Conservation (phyloP, 2,113 vertebrate species). For the Nesogale talazaci region DNA sequence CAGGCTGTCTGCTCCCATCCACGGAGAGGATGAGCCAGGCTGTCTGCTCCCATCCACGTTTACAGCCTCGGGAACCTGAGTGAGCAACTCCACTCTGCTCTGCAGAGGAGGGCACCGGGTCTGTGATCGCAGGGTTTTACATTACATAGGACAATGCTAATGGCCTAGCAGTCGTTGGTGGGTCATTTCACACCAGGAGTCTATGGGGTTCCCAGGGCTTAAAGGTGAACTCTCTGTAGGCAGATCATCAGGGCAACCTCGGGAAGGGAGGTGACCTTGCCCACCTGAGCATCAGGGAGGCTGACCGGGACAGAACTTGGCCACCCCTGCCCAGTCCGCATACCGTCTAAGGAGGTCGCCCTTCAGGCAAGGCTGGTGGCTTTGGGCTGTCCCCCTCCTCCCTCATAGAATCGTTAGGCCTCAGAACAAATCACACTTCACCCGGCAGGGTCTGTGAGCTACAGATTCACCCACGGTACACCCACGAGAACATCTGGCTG, state of each 20-base stretch:
- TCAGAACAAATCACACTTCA: neutral
- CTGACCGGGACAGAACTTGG: fast-evolving
- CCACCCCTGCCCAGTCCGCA: fast-evolving
- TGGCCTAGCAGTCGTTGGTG: no score
- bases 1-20: no score
- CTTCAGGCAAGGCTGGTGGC: neutral
- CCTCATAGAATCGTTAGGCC: neutral
- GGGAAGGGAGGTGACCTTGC: neutral
- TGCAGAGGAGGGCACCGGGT: no score
- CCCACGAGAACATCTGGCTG: neutral
- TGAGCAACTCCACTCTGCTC: no score
- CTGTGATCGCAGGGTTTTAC: no score
- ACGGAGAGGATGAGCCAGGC: no score
- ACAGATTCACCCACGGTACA: neutral
- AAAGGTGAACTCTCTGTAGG: neutral
- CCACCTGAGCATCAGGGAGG: neutral
- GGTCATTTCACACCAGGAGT: neutral
- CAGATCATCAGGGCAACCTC: neutral
- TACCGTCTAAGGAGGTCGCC: neutral
- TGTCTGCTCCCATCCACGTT: no score
- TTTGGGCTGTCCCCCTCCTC: neutral
- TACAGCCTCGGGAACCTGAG: no score
- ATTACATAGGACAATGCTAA: no score
- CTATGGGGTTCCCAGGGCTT: fast-evolving
- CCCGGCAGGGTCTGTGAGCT: neutral